phyloP scores from a whole-genome alignment of 35 echinoderm and acorn worm genomes.

The Heliocidaris erythrogramma region DNA sequence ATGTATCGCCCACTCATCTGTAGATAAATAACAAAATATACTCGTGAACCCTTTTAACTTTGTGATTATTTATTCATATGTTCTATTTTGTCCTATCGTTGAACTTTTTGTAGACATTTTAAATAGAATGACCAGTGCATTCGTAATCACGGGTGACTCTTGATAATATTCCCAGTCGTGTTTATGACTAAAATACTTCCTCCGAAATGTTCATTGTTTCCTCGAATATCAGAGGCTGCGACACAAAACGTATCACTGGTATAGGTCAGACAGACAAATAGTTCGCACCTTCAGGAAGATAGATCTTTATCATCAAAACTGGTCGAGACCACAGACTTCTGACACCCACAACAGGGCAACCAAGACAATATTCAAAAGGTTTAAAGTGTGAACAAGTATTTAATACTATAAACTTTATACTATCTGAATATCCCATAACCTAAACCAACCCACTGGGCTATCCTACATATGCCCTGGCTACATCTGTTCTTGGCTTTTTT shows the following conservation, averaged over 20 bases:
- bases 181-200: background rate
- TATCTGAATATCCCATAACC: too few species aligned
- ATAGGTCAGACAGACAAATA: background rate
- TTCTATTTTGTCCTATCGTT: too few species aligned
- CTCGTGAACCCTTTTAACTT: too few species aligned
- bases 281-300: background rate
- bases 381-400: too few species aligned
- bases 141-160: background rate
- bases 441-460: too few species aligned
- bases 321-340: background rate
- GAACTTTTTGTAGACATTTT: too few species aligned
- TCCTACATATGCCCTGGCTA: too few species aligned
- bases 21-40: too few species aligned
- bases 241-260: background rate
- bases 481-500: too few species aligned
- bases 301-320: background rate
- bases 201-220: background rate
- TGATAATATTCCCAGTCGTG: background rate
- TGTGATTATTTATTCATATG: too few species aligned
- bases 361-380: background rate
- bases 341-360: background rate
- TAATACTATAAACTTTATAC: too few species aligned
- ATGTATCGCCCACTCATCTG: too few species aligned
- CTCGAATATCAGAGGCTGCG: background rate
- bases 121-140: background rate